Base-by-base conservation (phyloP, 2,888 invertebrate genomes). In the Scotopteryx bipunctaria region DNA sequence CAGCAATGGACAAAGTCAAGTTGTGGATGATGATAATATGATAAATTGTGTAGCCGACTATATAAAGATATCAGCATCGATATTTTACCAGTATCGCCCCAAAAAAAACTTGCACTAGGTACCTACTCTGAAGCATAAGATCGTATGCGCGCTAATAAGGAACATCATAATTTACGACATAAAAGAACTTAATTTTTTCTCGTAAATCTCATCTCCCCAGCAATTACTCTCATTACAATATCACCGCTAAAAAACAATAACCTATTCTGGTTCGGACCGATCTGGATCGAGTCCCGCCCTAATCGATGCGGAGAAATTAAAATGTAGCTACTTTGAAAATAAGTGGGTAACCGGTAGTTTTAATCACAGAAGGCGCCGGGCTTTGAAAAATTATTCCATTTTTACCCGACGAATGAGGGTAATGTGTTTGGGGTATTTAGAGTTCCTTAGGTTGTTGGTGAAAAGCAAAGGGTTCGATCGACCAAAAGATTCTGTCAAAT, bases 271-370 rank as follows among this genome's bases (percentile, higher is more conserved):
- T 43, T 47, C 33, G 23, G 50, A 44, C 6, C 40, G 59, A 61
- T 64, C 63, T 53, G 45, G 62, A 55, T 58, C 37, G 21, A 53
- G 40, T 60, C 59, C 50, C 73, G 72, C 73, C 72, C 46, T 66
- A 67, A 70, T 66, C 57, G 51, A 55, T 59, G 40, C 43, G 55
- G 55, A 58, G 55, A 51, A 46, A 55, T 48, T 19, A 63, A 63
- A 55, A 61, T 51, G 59, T 55, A 32, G 45, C 51, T 59, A 57
- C 63, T 65, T 66, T 59, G 57, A 55, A 44, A 69, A 69, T 69
- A 52, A 64, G 52, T 55, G 48, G 54, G 55, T 37, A 38, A 23
- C 47, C 19, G 55, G 46, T 47, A 16, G 3, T 17, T n/a, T 35
- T 45, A 8, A 45, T 45, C 19, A 37, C 31, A 19, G 44, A 15